These are phyloP conservation scores for Drosophila paulistorum DNA, from an alignment of 1,140 invertebrate species.

Conservation along the genomic window DNA sequence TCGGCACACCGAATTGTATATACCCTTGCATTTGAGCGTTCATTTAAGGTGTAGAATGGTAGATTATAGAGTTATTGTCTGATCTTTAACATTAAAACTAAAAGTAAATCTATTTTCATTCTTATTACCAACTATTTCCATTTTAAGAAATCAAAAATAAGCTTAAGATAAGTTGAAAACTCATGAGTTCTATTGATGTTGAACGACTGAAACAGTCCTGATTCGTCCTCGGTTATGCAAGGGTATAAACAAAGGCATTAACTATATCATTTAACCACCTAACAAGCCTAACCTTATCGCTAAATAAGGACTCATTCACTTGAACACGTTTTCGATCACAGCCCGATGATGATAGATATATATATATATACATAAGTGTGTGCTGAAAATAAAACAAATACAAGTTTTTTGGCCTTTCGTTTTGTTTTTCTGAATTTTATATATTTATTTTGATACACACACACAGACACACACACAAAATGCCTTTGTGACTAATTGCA, in stretches of 20 bases:
- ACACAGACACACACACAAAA: constrained; percentile 37
- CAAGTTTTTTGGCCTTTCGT: constrained; percentile 21
- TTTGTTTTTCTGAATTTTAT: constrained; percentile 8
- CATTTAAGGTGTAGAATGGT: neutral
- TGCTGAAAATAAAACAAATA: constrained; percentile 23
- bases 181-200: too few relatives aligned
- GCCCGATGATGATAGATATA: neutral
- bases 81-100: neutral
- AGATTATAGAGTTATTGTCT: neutral
- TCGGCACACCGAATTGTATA: neutral
- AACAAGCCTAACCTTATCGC: constrained; percentile 23
- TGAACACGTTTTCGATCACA: neutral
- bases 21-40: neutral
- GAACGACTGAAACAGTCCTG: too few relatives aligned
- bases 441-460: constrained; percentile 23
- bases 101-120: too few relatives aligned
- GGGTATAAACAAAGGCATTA: neutral
- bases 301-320: neutral
- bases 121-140: too few relatives aligned
- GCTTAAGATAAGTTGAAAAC: too few relatives aligned
- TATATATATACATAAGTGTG: neutral
- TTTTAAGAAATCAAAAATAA: too few relatives aligned
- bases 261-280: constrained; percentile 29
- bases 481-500: constrained; percentile 74
- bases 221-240: neutral